A percentile compares a stretch with the other conserved stretches of the same genome.
These are phyloP conservation scores for Phasia obesa DNA, from an alignment of 2,888 invertebrate species.

Conservation along the genomic window DNA sequence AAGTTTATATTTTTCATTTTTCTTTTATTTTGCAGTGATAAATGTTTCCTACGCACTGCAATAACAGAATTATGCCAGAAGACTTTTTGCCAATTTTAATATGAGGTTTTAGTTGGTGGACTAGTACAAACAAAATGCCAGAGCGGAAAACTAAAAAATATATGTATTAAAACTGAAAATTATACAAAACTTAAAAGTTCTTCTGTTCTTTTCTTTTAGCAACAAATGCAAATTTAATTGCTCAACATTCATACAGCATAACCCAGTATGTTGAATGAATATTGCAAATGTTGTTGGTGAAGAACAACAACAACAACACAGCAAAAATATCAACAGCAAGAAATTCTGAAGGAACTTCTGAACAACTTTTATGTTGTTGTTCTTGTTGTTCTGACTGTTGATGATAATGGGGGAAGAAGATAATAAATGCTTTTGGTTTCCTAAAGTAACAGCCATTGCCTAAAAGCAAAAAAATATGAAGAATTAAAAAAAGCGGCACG, in stretches of 20 bases:
- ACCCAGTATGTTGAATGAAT: conserved; percentile 47
- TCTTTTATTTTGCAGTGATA: conserved; percentile 76
- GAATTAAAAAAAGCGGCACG: conserved; percentile 76
- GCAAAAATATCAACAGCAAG: conserved; percentile 45
- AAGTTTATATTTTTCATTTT: conserved; percentile 18
- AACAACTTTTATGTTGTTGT: conserved; percentile 54
- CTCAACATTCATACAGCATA: conserved; percentile 70
- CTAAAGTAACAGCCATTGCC: conserved; percentile 41
- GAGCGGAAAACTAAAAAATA: too few relatives aligned
- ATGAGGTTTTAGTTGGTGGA: conserved; percentile 36
- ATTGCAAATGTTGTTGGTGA: conserved; percentile 56
- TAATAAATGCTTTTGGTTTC: conserved; percentile 78
- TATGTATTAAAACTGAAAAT: conserved; percentile 44
- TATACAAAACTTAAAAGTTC: conserved; percentile 23
- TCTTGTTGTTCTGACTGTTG: conserved; percentile 47
- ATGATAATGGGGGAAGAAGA: conserved; percentile 66
- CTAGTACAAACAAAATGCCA: conserved; percentile 9
- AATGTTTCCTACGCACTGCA: conserved; percentile 80
- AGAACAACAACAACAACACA: conserved; percentile 42
- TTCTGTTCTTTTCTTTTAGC: conserved; percentile 60
- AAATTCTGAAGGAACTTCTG: conserved; percentile 69
- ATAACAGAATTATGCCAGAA: conserved; percentile 71
- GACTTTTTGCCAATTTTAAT: conserved; percentile 62
- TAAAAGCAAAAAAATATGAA: not conserved
- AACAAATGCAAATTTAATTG: conserved; percentile 83